These are phyloP conservation scores for Chrysopa pallens DNA, from an alignment of 1,140 invertebrate genomes.

Conservation along the genomic window DNA sequence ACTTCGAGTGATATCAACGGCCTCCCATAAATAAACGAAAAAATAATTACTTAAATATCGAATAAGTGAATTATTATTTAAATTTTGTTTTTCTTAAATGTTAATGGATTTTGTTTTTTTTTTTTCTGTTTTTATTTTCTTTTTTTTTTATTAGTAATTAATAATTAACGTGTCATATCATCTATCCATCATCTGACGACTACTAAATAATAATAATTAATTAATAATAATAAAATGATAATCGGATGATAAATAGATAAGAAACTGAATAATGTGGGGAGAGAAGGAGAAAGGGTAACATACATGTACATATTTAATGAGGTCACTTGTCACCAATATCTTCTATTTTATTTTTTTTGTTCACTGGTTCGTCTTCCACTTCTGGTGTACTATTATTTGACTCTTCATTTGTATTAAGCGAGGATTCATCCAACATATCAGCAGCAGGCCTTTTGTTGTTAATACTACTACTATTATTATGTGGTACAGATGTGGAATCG, in stretches of 20 bases:
- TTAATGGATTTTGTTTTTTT: neutral
- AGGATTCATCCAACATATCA: constrained; percentile 10
- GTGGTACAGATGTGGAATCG: constrained; percentile 13
- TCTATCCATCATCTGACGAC: too few relatives aligned
- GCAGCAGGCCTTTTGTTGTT: too few relatives aligned
- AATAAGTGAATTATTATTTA: neutral
- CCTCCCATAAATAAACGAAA: too few relatives aligned
- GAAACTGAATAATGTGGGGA: neutral
- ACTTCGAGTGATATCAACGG: too few relatives aligned
- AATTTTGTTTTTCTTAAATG: neutral
- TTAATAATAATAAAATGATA: too few relatives aligned
- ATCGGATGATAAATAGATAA: too few relatives aligned
- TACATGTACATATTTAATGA: constrained; percentile 1
- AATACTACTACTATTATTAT: neutral
- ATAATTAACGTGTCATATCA: too few relatives aligned
- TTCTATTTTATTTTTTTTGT: constrained; percentile 21
- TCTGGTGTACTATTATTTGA: constrained; percentile 5
- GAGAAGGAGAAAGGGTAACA: neutral
- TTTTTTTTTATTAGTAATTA: too few relatives aligned
- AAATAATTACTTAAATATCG: too few relatives aligned
- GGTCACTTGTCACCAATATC: constrained; percentile 21
- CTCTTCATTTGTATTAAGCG: constrained; percentile 6
- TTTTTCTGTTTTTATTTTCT: too few relatives aligned
- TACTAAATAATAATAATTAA: neutral
- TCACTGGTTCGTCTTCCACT: constrained; percentile 13